Evolutionary conservation across 2,888 invertebrate species (phyloP), one percentile per base, ranked within the genome.

Genomic region (Allacma fusca): DNA sequence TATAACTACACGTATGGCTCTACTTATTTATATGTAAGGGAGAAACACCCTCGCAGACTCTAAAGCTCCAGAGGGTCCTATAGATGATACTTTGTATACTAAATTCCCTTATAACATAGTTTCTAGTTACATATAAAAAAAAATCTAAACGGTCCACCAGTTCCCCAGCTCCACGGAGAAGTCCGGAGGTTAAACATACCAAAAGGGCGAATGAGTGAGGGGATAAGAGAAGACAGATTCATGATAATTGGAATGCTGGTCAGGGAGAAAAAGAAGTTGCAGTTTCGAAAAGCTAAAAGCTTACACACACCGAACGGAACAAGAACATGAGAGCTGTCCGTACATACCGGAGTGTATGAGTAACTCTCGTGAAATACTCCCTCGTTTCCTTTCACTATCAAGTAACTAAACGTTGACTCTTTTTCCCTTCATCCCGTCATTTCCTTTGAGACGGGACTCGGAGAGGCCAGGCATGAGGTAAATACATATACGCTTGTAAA

Each of bases 201-300:
- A 4, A 50, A 13, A 16, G 2, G 62, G 62, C 16, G 50, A 62
- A 62, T 24, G 26, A 62, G 62, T 74, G 34, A 68, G 68, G 68
- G 73, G 43, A 23, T 21, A 44, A 43, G 44, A 65, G 40, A 29
- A 67, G 74, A 65, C 65, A 74, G 65, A 62, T 62, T 72, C 70
- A 70, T 26, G 70, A 78, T 78, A 74, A 78, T 78, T 78, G 78
- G 74, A 74, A 78, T 76, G 78, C 73, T 26, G 68, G 73, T 74
- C 69, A 62, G 65, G 77, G 34, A 62, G 69, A 44, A 67, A 77
- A 74, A 70, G 74, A 62, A 62, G 21, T 43, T 50, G 50, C 50
- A 50, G 50, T 16, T 50, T 12, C 50, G 1, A 50, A 40, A 40
- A 9, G 40, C 40, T 40, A 9, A 5, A 40, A n/a, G n/a, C n/a